Percentiles rank a stretch among this genome's conserved stretches.
These are phyloP conservation scores for Manis crassicaudata DNA, from an alignment of 2,797 vertebrate genomes.

Conservation along the genomic window DNA sequence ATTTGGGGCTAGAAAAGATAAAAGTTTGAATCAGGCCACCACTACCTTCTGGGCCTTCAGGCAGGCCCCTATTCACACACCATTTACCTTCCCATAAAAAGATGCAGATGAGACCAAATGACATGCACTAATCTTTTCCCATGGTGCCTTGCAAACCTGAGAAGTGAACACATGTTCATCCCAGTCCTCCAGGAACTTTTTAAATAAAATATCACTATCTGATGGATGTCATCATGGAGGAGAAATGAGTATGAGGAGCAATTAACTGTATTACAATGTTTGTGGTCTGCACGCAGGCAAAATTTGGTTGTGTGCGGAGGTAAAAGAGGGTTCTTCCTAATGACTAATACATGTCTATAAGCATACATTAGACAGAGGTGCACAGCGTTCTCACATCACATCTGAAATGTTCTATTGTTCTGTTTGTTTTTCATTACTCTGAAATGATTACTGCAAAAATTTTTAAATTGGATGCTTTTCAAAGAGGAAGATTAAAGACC, in stretches of 20 bases:
- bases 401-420: conserved; percentile 79
- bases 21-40: not conserved
- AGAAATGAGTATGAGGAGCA: conserved; percentile 16
- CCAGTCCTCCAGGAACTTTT: not conserved
- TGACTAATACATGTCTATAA: conserved; percentile 61
- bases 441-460: conserved; percentile 78
- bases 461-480: conserved; percentile 81
- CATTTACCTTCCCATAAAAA: not conserved
- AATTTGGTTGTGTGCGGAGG: conserved; percentile 25
- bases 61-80: not conserved
- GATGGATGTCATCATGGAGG: not conserved
- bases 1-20: not conserved
- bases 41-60: not conserved
- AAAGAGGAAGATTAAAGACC: conserved; percentile 70
- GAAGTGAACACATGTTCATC: not conserved
- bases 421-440: conserved; percentile 78
- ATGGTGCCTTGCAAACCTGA: not conserved
- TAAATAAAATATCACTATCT: not conserved
- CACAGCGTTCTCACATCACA: conserved; percentile 38
- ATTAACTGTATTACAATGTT: not conserved
- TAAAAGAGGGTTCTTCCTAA: conserved; percentile 47
- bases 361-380: not conserved
- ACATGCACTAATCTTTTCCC: fast-evolving
- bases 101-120: not conserved
- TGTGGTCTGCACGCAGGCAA: conserved; percentile 13